Evolutionary conservation across 2,113 vertebrate genomes (phyloP), one percentile per base, ranked within the genome.

Genomic region (Pseudopipra pipra): DNA sequence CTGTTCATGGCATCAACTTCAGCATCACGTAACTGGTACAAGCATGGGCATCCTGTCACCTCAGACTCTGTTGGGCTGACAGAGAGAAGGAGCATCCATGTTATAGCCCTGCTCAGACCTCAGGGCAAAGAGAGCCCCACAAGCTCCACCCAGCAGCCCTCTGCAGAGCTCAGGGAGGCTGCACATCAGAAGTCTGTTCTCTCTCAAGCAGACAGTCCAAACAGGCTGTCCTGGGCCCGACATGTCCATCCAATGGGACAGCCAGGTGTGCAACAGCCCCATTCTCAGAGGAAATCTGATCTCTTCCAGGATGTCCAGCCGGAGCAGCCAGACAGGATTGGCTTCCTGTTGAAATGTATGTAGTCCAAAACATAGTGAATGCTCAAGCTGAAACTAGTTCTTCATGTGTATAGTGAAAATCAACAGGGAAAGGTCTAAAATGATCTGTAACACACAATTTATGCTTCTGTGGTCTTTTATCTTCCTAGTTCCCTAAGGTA

Each of bases 341-440:
- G 8, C 5, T 87, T 71, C 75, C 37, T 74, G 77, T 80, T 91
- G 85, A 82, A 96, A 31, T 30, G 22, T 51, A 11, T 13, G 17
- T n/a, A 84, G 66, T 85, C 93, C 90, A 84, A 82, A 94, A 87
- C 67, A 71, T 22, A 73, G 49, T 1, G 2, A 85, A 52, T 8
- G 54, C 55, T 95, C 96, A 93, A 94, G 94, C 59, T 73, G 75
- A 44, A 91, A 94, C 96, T 94, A 21, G 91, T 74, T 71, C 85
- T 77, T 94, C n/a, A 4, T 94, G 78, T 71, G 37, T 87, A 54
- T 15, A 90, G 39, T 67, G 67, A 85, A 94, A 96, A 96, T 96
- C 87, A 87, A 20, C 71, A 66, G 66, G 16, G 39, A 7, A 96
- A 87, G 67, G 79, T 80, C 82, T 88, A n/a, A 89, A 90, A 55